Conservation (phyloP, 1,140 invertebrate genomes). For the Caenorhabditis briggsae region DNA sequence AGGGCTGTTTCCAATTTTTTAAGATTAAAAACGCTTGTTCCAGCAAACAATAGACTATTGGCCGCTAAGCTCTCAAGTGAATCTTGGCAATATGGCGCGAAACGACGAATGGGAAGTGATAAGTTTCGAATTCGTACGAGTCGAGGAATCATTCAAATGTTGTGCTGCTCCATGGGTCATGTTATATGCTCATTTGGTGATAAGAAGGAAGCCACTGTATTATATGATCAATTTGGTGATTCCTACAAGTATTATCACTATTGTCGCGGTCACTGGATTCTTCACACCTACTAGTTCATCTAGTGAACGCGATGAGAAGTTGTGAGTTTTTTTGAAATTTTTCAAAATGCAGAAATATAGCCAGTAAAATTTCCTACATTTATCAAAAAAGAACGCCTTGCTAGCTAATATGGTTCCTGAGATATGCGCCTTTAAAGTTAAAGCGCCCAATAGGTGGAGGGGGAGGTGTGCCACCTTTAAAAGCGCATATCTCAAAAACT, state of each 20-base stretch:
- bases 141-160: slow-evolving; percentile 75
- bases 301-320: slow-evolving; percentile 75
- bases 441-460: no score
- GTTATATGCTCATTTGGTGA: slow-evolving; percentile 77
- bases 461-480: no score
- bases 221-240: slow-evolving; percentile 77
- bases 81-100: slow-evolving; percentile 74
- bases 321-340: slow-evolving; percentile 58
- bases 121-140: slow-evolving; percentile 71
- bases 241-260: slow-evolving; percentile 75
- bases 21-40: background rate
- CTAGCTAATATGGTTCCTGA: no score
- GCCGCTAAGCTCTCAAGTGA: slow-evolving; percentile 60
- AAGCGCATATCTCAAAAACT: no score
- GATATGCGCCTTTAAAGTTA: no score
- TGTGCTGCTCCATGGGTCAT: slow-evolving; percentile 76
- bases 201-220: slow-evolving; percentile 75
- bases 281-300: slow-evolving; percentile 76
- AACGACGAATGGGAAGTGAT: slow-evolving; percentile 77
- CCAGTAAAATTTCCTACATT: no score
- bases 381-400: no score
- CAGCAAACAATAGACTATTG: slow-evolving; percentile 75
- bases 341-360: slow-evolving; percentile 1
- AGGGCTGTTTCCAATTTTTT: no score
- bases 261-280: slow-evolving; percentile 76